A percentile compares a stretch with the other conserved stretches of the same genome.
Evolutionary conservation across 2,888 invertebrate species (phyloP).

Genomic region (Drosophila rubida): DNA sequence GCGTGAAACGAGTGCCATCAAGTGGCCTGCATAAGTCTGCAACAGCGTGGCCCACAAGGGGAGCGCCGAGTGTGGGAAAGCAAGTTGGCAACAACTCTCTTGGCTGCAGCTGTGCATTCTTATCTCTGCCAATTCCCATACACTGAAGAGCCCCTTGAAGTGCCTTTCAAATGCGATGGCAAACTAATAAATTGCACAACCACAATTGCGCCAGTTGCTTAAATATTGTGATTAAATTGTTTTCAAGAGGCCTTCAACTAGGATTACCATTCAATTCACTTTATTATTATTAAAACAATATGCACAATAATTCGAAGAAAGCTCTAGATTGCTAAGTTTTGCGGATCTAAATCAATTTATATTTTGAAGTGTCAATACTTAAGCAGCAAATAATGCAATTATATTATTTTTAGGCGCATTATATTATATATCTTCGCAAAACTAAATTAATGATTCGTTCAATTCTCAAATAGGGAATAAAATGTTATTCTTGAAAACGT

Average conservation of each 20-base stretch:
- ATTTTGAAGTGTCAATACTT: too few species aligned
- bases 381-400: too few species aligned
- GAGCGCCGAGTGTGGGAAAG: conserved; percentile 32
- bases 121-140: conserved; percentile 5
- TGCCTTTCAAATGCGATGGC: neutral
- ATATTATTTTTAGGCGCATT: too few species aligned
- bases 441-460: too few species aligned
- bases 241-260: neutral
- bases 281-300: too few species aligned
- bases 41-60: conserved; percentile 2
- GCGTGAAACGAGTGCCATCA: conserved; percentile 42
- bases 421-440: too few species aligned
- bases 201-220: neutral
- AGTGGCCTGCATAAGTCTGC: conserved; percentile 27
- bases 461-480: too few species aligned
- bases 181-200: neutral
- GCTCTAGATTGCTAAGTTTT: too few species aligned
- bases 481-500: too few species aligned
- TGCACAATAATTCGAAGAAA: too few species aligned
- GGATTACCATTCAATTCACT: neutral
- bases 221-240: neutral
- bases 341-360: too few species aligned
- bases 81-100: conserved; percentile 4
- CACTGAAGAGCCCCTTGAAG: neutral
- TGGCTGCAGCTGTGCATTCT: neutral